phyloP scores from a whole-genome alignment of 1,140 invertebrate genomes.

The Palaemon carinicauda region DNA sequence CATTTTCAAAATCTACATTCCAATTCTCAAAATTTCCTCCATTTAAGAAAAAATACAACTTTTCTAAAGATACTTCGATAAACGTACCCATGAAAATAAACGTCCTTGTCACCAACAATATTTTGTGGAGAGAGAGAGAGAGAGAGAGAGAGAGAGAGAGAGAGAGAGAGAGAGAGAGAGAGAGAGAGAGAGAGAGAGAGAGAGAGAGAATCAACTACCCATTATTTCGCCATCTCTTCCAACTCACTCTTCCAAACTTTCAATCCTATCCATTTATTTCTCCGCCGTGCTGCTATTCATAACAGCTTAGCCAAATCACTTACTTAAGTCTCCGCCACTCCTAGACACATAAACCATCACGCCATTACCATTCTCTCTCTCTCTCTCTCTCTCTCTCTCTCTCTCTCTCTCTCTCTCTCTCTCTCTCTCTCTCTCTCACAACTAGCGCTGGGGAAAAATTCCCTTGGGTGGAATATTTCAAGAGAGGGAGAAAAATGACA shows the following conservation, averaged over 20 bases:
- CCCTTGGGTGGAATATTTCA: too few relatives aligned
- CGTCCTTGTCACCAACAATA: too few relatives aligned
- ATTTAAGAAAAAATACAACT: too few relatives aligned
- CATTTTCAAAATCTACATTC: too few relatives aligned
- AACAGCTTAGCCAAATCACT: background rate
- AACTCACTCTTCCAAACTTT: slow-evolving; percentile 16
- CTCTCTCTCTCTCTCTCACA: background rate
- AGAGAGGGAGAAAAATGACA: too few relatives aligned
- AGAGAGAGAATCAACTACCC: background rate
- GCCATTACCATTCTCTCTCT: background rate
- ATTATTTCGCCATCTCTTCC: background rate
- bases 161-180: background rate
- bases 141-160: background rate
- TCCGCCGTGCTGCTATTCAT: background rate
- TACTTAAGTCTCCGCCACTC: background rate
- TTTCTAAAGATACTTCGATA: too few relatives aligned
- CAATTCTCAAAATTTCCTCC: too few relatives aligned
- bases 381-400: background rate
- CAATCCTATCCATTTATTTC: slow-evolving; percentile 15
- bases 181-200: background rate
- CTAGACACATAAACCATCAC: background rate
- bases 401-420: slow-evolving; percentile 13
- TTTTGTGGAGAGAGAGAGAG: background rate
- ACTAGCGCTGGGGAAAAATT: too few relatives aligned
- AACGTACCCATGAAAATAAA: too few relatives aligned